Percentiles rank a stretch among this genome's conserved stretches.
phyloP scores from a whole-genome alignment of 2,797 vertebrate genomes.

The Chaunax sp. region DNA sequence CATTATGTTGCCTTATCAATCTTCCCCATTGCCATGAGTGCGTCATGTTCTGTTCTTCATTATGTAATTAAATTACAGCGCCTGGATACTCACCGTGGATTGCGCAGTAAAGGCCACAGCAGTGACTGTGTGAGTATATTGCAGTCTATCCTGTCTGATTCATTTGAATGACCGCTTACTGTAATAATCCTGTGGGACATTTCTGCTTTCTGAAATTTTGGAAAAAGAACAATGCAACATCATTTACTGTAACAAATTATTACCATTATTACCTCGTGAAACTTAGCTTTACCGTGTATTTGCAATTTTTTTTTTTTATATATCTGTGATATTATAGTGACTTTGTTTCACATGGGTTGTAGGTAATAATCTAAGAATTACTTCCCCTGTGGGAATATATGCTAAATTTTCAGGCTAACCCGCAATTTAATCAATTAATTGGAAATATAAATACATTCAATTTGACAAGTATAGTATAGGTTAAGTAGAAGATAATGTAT shows the following conservation, averaged over 20 bases:
- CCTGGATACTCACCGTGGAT: not conserved
- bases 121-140: no score
- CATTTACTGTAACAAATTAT: not conserved
- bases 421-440: not conserved
- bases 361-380: not conserved
- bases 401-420: not conserved
- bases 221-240: not conserved
- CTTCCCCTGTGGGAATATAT: not conserved
- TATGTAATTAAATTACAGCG: slow-evolving; percentile 6
- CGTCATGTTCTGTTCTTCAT: slow-evolving; percentile 3
- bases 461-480: not conserved
- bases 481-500: not conserved
- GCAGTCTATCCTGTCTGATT: not conserved
- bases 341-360: not conserved
- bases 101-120: slow-evolving; percentile 27
- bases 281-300: not conserved
- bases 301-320: not conserved
- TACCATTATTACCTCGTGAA: not conserved
- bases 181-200: not conserved
- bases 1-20: not conserved
- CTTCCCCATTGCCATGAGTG: slow-evolving; percentile 45
- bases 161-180: not conserved
- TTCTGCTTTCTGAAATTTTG: slow-evolving; percentile 31
- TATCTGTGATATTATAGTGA: not conserved
- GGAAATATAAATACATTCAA: not conserved